Conservation (phyloP, 2,888 invertebrate genomes). For the Hirtodrosophila histrioides region DNA sequence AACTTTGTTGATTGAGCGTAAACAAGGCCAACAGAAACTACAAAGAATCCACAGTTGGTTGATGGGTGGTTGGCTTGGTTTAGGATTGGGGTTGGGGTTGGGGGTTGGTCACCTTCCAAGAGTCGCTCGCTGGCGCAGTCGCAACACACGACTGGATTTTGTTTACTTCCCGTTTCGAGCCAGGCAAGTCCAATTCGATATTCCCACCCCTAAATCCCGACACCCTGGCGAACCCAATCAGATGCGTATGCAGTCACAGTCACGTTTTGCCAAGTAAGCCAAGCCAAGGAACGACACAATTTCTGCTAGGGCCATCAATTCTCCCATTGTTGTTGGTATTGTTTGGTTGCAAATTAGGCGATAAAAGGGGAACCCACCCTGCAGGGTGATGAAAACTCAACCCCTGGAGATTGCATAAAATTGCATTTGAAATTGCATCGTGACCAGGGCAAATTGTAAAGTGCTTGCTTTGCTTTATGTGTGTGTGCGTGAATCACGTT, state of each 20-base stretch:
- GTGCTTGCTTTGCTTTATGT: slow-evolving; percentile 38
- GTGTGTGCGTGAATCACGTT: slow-evolving; percentile 60
- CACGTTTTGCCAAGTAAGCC: slow-evolving; percentile 68
- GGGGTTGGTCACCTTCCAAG: slow-evolving; percentile 41
- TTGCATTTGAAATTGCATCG: slow-evolving; percentile 76
- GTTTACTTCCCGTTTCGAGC: slow-evolving; percentile 74
- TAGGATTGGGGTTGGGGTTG: neutral
- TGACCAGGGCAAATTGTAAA: slow-evolving; percentile 70
- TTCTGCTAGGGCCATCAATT: slow-evolving; percentile 51
- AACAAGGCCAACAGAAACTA: slow-evolving; percentile 49
- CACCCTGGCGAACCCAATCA: slow-evolving; percentile 48
- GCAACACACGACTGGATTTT: slow-evolving; percentile 59
- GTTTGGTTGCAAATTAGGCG: slow-evolving; percentile 41
- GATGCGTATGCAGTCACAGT: slow-evolving; percentile 56
- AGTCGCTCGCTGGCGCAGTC: slow-evolving; percentile 43
- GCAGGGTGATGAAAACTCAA: slow-evolving; percentile 45
- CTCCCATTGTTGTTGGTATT: slow-evolving; percentile 23
- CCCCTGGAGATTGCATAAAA: slow-evolving; percentile 64
- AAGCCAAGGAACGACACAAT: slow-evolving; percentile 51
- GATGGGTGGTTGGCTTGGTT: slow-evolving; percentile 28
- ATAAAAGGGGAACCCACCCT: slow-evolving; percentile 46
- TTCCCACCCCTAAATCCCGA: slow-evolving; percentile 26
- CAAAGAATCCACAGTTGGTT: slow-evolving; percentile 73
- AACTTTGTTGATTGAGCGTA: slow-evolving; percentile 60
- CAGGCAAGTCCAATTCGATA: slow-evolving; percentile 40